Percentiles rank a stretch among this genome's conserved stretches.
Evolutionary conservation across 2,797 vertebrate species (phyloP).

Genomic region (Acrossocheilus fasciatus): DNA sequence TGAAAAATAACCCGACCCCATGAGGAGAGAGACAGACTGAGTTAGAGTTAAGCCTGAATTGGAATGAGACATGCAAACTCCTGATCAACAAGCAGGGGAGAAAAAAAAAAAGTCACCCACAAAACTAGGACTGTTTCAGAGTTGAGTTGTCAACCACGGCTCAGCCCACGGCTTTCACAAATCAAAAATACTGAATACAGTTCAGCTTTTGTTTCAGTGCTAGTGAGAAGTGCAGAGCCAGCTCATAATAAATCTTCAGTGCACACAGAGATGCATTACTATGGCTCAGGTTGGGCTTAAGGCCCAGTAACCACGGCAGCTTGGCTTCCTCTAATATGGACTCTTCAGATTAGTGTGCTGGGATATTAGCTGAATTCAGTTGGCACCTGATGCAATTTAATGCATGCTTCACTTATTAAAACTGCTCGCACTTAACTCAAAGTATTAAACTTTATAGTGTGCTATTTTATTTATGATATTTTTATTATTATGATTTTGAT

Average conservation of each 20-base stretch:
- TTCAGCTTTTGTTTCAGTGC: neutral
- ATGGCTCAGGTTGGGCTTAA: neutral
- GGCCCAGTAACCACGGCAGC: neutral
- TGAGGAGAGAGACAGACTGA: slow-evolving; percentile 8
- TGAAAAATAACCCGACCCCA: slow-evolving; percentile 8
- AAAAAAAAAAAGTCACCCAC: neutral
- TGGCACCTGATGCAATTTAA: neutral
- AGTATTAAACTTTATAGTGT: neutral
- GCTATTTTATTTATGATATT: neutral
- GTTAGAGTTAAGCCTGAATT: neutral
- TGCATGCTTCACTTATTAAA: neutral
- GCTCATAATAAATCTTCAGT: neutral
- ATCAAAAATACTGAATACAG: slow-evolving; percentile 20
- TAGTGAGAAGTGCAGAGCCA: neutral
- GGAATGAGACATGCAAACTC: neutral
- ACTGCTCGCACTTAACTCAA: neutral
- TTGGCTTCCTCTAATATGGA: neutral
- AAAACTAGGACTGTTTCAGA: slow-evolving; percentile 22
- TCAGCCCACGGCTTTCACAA: neutral
- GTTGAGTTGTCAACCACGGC: neutral
- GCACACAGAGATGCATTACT: neutral
- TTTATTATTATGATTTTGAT: no score
- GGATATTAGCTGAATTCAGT: neutral
- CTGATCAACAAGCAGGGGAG: neutral
- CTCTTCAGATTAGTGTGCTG: neutral